Evolutionary conservation across 2,113 vertebrate species (phyloP).

Genomic region (Okapia johnstoni): DNA sequence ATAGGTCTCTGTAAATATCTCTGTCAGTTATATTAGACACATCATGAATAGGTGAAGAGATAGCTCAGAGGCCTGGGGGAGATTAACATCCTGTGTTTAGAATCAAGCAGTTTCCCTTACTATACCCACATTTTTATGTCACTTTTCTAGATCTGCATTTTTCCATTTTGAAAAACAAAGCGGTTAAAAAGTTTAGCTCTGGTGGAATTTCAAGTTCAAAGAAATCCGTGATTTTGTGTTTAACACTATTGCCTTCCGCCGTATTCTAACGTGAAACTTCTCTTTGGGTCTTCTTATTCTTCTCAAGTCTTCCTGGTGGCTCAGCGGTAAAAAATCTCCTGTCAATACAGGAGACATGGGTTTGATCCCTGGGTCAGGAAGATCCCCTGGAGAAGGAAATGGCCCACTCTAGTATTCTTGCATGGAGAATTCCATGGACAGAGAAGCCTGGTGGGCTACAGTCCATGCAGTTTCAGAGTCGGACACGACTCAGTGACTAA

Average conservation of each 20-base stretch:
- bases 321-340: not conserved
- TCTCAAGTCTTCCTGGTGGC: not conserved
- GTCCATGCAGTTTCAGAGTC: not conserved
- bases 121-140: constrained; percentile 17
- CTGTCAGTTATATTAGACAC: not conserved
- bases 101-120: not conserved
- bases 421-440: no score
- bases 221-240: not conserved
- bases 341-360: not conserved
- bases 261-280: not conserved
- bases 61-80: not conserved
- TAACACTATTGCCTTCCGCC: not conserved
- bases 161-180: constrained; percentile 28
- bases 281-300: not conserved
- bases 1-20: not conserved
- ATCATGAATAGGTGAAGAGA: not conserved
- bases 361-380: not conserved
- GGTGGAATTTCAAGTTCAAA: not conserved
- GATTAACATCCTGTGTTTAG: not conserved
- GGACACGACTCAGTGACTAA: not conserved
- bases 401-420: no score
- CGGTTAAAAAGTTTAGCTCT: not conserved
- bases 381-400: no score
- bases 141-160: not conserved
- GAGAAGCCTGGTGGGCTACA: not conserved